Evolutionary conservation across 1,140 invertebrate genomes (phyloP).

Genomic region (Neuroterus valhalla): DNA sequence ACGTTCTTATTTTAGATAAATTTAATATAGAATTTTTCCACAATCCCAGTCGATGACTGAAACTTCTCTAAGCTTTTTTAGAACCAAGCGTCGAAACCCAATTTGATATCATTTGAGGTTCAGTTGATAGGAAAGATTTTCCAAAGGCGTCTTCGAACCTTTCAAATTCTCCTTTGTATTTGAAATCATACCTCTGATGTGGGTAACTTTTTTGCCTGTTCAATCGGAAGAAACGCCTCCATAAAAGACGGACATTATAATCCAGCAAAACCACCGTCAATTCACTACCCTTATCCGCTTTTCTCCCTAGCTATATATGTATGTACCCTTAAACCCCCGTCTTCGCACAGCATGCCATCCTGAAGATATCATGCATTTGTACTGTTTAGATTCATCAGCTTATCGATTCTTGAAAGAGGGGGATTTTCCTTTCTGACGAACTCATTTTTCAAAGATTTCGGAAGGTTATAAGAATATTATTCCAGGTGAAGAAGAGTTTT

Average conservation of each 20-base stretch:
- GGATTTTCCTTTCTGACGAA: no score
- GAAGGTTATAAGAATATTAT: no score
- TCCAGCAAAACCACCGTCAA: not conserved
- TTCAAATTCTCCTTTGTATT: not conserved
- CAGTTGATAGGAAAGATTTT: not conserved
- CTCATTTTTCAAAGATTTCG: no score
- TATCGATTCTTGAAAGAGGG: no score
- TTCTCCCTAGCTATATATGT: not conserved
- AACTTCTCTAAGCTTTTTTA: not conserved
- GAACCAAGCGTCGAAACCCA: not conserved
- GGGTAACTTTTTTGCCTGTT: not conserved
- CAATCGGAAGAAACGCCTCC: not conserved
- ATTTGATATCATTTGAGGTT: not conserved
- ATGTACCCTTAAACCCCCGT: no score
- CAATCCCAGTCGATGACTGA: not conserved
- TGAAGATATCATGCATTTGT: no score
- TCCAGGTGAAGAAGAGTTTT: no score
- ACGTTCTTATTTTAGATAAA: no score
- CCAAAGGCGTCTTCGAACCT: not conserved
- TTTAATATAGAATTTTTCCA: no score
- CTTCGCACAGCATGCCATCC: no score
- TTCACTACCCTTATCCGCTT: not conserved
- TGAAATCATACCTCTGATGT: not conserved
- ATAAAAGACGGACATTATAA: slow-evolving; percentile 4
- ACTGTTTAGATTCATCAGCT: no score